A percentile compares a stretch with the other conserved stretches of the same genome.
Conservation (phyloP, 2,888 invertebrate genomes). For the Lasioglossum vierecki region DNA sequence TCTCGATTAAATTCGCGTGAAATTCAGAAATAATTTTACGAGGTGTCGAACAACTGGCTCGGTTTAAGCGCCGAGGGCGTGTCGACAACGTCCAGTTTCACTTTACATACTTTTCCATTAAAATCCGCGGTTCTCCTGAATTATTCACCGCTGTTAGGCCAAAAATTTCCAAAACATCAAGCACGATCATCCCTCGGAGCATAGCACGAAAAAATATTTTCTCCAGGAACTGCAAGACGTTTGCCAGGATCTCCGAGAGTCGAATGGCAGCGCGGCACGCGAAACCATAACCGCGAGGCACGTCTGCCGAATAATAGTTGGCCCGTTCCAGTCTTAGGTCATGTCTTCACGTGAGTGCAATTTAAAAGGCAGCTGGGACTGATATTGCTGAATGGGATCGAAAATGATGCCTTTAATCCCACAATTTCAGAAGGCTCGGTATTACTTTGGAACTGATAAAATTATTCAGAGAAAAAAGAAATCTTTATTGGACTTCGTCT, state of each 20-base stretch:
- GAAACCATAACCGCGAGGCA: slow-evolving; percentile 61
- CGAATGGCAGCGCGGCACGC: slow-evolving; percentile 75
- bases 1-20: neutral
- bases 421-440: neutral
- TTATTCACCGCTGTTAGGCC: neutral
- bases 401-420: neutral
- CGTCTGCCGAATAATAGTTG: slow-evolving; percentile 63
- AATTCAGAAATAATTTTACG: neutral
- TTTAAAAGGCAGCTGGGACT: neutral
- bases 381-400: neutral
- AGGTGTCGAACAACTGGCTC: neutral
- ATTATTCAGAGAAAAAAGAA: neutral
- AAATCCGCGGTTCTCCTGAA: neutral
- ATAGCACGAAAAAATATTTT: slow-evolving; percentile 8
- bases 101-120: neutral
- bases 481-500: neutral
- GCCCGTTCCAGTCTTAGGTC: slow-evolving; percentile 46
- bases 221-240: slow-evolving; percentile 48
- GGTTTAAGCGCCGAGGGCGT: neutral
- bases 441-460: neutral
- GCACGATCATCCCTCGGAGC: neutral
- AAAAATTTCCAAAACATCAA: slow-evolving; percentile 1
- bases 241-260: slow-evolving; percentile 72
- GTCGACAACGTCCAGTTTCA: neutral
- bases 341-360: neutral